Evolutionary conservation across 2,113 vertebrate genomes (phyloP), one percentile per base, ranked within the genome.

Genomic region (Alouatta palliata): DNA sequence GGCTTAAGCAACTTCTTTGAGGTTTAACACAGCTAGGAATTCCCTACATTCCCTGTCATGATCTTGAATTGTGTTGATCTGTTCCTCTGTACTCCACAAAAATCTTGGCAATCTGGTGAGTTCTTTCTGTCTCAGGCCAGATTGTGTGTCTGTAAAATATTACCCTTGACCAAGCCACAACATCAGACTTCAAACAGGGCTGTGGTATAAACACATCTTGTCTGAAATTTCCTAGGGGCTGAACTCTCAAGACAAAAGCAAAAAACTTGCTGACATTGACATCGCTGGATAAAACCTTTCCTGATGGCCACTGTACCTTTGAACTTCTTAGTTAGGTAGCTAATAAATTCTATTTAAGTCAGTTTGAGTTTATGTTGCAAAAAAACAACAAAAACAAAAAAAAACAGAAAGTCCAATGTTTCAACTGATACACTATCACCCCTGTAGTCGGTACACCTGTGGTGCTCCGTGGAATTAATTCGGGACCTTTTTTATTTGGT

Each of bases 181-280:
- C 92, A 94, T 93, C 96, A 94, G 90, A 97, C 96, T 97, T 98
- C 92, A 96, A 83, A 96, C 64, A 68, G 64, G 30, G 85, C 88
- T 96, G 49, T 11, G 84, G 49, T 87, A 32, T 85, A 96, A 86
- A 97, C 94, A 97, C 52, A 94, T 93, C 92, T n/a, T 77, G 49
- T 37, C 54, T 94, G 89, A 35, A 92, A 81, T 90, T 77, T 85
- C 92, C 90, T 94, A 84, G 92, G 94, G 92, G 82, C 96, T 86
- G 93, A 90, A 45, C 43, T 96, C 93, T 97, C 90, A 97, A 95
- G 89, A 96, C 43, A 98, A 98, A 98, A 97, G 96, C 94, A 97
- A 94, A 64, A 32, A 87, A 73, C 17, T 75, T 35, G 20, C 43
- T 56, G 21, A 80, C 40, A 40, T 0, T 76, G 23, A 43, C 27